Base-by-base conservation (phyloP, 2,888 invertebrate genomes). In the Drosophila picticornis region DNA sequence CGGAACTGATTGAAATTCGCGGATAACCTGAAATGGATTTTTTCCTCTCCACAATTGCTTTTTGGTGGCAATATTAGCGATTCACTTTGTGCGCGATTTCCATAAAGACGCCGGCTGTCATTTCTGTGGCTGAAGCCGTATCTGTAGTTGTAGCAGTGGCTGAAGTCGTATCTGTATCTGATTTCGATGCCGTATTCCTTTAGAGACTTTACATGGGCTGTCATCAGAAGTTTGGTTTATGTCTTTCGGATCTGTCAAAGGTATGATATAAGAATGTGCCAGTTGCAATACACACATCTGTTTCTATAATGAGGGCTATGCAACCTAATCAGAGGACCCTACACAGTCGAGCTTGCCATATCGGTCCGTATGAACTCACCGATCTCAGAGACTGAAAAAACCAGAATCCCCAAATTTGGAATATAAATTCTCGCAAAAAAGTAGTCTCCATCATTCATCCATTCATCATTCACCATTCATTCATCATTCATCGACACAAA, bases 11-110 rank as follows among this genome's bases (percentile, higher is more conserved):
- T 91, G 92, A 91, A 91, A 91, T 92, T 92, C 92, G 92, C 92
- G 92, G 92, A 92, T 91, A 92, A 92, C 92, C 92, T 85, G 88
- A 90, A 92, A 92, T 91, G 92, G 91, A 89, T 91, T 91, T 88
- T 84, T 88, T 25, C 77, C 79, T 88, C 72, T 91, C 92, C 92
- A 82, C 91, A 92, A 92, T 91, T 92, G 91, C 90, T 90, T 91
- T 92, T 91, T 87, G 91, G 91, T 88, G 90, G 90, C 91, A 91
- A 87, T 90, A 90, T 91, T 78, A 81, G 81, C 76, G 78, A 86
- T 88, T 88, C 88, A 88, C 90, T 90, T 90, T 87, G 84, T 81
- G 79, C 80, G 38, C 51, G 19, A 36, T 34, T 50, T 59, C 43
- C 36, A 48, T 40, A 60, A 59, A 40, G 50, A 59, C 50, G 32